These are phyloP conservation scores for Porites cylindrica DNA, from an alignment of 92 coral and sea anemone species.

Conservation along the genomic window DNA sequence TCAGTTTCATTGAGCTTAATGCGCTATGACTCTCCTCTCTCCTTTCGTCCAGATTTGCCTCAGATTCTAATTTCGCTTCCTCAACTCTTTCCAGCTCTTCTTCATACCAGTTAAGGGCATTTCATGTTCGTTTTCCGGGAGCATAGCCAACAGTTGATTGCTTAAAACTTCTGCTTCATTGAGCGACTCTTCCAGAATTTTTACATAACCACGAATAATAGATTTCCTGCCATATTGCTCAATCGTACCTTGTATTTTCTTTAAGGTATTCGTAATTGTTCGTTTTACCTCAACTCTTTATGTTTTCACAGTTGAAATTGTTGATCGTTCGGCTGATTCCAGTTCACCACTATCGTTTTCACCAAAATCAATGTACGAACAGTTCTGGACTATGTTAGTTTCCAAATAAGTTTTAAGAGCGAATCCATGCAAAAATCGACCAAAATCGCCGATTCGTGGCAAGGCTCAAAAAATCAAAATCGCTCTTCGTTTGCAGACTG, in stretches of 20 bases:
- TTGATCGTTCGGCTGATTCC: neutral
- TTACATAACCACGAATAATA: conserved; percentile 38
- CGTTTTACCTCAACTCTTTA: neutral
- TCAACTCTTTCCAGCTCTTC: conserved; percentile 40
- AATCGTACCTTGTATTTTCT: conserved; percentile 17
- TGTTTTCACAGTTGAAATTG: neutral
- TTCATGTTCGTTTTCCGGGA: conserved; percentile 53
- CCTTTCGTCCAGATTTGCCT: conserved; percentile 27
- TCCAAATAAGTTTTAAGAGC: no score
- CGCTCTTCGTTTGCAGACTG: no score
- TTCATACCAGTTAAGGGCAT: conserved; percentile 32
- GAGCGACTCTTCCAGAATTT: conserved; percentile 28
- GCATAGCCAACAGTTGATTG: conserved; percentile 8
- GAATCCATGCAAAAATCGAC: no score
- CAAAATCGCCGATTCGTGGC: no score
- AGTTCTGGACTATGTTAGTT: no score
- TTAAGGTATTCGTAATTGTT: conserved; percentile 28
- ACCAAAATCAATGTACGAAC: no score
- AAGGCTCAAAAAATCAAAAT: no score
- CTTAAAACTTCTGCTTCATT: conserved; percentile 36
- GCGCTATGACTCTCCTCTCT: conserved; percentile 20
- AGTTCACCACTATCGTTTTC: no score
- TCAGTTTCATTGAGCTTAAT: neutral
- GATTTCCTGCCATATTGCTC: conserved; percentile 38
- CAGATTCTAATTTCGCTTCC: conserved; percentile 32